Evolutionary conservation across 2,888 invertebrate species (phyloP).

Genomic region (Eupithecia tripunctaria): DNA sequence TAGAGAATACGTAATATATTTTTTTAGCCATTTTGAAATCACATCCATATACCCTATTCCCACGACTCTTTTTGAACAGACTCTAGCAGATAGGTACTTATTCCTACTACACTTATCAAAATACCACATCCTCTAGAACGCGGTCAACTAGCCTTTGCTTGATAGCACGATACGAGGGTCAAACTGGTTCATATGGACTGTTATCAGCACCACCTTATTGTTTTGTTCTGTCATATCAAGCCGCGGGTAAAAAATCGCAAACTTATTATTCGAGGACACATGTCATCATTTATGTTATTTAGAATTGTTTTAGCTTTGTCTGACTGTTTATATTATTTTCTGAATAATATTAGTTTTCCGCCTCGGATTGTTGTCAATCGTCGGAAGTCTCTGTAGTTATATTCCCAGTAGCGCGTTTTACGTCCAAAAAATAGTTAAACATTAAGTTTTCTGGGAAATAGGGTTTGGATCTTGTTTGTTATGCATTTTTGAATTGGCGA

Average conservation of each 20-base stretch:
- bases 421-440: too few species aligned
- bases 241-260: neutral
- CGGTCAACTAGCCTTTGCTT: neutral
- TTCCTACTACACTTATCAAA: neutral
- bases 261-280: neutral
- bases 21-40: too few species aligned
- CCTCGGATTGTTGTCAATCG: neutral
- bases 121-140: slow-evolving; percentile 11
- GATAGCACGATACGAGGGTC: neutral
- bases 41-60: too few species aligned
- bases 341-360: neutral
- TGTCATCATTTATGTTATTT: neutral
- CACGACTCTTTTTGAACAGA: too few species aligned
- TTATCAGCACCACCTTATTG: slow-evolving; percentile 28
- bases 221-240: slow-evolving; percentile 15
- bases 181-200: neutral
- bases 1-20: too few species aligned
- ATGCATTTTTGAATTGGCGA: too few species aligned
- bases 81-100: neutral
- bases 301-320: neutral
- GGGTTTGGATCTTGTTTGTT: neutral
- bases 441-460: neutral
- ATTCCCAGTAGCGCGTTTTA: neutral
- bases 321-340: neutral
- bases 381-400: neutral